Evolutionary conservation across 2,113 vertebrate species (phyloP).

Genomic region (Indicator indicator): DNA sequence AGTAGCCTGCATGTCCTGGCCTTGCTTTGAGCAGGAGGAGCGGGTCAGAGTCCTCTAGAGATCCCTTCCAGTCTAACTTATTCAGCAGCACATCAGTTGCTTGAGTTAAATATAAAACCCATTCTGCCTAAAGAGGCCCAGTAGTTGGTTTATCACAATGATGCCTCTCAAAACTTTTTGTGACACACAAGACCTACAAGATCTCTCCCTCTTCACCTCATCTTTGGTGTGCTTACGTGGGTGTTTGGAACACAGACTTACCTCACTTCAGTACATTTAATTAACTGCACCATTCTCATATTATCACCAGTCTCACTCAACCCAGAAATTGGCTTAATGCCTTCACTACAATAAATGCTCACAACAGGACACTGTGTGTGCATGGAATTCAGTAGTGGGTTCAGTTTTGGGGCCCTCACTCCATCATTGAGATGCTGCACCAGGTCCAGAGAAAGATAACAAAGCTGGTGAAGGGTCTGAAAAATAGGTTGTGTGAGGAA

Average conservation of each 20-base stretch:
- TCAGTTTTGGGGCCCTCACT: too few species aligned
- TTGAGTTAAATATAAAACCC: not conserved
- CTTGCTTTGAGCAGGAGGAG: not conserved
- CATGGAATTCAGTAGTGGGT: not conserved
- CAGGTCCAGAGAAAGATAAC: too few species aligned
- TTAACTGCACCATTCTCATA: not conserved
- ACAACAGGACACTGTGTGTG: not conserved
- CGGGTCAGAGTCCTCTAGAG: not conserved
- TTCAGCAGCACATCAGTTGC: not conserved
- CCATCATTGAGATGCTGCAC: too few species aligned
- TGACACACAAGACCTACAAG: not conserved
- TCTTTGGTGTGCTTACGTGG: not conserved
- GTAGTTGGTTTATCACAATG: not conserved
- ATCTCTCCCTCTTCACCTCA: not conserved
- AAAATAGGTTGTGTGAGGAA: too few species aligned
- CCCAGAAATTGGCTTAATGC: not conserved
- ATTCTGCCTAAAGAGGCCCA: not conserved
- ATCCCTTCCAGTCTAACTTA: not conserved
- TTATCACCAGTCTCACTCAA: not conserved
- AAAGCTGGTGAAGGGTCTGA: too few species aligned
- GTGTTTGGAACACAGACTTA: not conserved
- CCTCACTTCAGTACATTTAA: not conserved
- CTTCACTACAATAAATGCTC: not conserved
- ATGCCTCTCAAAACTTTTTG: not conserved
- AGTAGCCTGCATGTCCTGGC: not conserved